Base-by-base conservation (phyloP, 2,113 vertebrate species). In the Corythornis vintsioides region DNA sequence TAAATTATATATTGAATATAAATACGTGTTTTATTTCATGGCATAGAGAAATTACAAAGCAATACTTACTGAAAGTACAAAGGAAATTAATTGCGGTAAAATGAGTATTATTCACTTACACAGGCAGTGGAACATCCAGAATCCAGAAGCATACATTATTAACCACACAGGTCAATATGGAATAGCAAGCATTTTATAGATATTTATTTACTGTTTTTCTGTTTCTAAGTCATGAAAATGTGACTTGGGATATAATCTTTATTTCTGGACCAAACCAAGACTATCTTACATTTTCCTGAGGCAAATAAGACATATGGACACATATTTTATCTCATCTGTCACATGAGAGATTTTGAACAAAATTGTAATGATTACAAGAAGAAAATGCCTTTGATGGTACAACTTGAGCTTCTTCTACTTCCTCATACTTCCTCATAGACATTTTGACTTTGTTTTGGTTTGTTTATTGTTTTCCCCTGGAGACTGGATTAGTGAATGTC, bases 381-480 rank as follows among this genome's bases (percentile, higher is more conserved):
- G 8, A 60, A 38, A 50, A 52, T 64, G 15, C 4, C 17, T 76
- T 52, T 56, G 21, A 24, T 52, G 19, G 2, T 10, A 60, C 2
- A 13, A 52, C 11, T 76, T 83, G 15, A 64, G 24, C 5, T 86
- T 7, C 15, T 33, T 79, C 43, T 83, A 24, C 18, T 52, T 69
- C 28, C 9, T 8, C 9, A 26, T 83, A 24, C 18, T 52, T 69
- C 28, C 9, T 8, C 9, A 26, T 10, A 33, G 16, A 60, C 47
- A 4, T 59, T 83, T 6, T 40, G 9, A 35, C 3, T 9, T 50
- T 5, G 31, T 48, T 61, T 47, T 15, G 5, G 15, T 50, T 25
- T 50, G 48, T 21, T 8, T 13, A 60, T n/a, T 29, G 6, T 14
- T 13, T 2, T 0, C 1, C 7, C 6, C n/a, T 1, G 2, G 18